These are phyloP conservation scores for Phymanthus crucifer DNA, from an alignment of 92 coral and sea anemone species.

Conservation along the genomic window DNA sequence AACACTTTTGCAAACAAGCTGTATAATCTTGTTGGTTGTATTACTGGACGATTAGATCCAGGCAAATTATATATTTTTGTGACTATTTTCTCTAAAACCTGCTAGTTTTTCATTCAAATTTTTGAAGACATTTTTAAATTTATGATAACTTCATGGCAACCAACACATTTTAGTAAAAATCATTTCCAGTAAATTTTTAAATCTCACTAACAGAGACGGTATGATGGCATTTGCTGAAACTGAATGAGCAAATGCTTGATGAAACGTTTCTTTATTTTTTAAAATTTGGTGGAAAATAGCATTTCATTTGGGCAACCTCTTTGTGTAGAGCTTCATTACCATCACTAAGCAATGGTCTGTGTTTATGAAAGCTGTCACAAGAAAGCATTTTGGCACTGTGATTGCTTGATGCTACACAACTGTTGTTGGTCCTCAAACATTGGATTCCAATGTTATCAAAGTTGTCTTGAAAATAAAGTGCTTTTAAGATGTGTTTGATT, in stretches of 20 bases:
- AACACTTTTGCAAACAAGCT: no score
- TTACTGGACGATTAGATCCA: no score
- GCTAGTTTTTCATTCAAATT: no score
- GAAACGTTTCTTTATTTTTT: not conserved
- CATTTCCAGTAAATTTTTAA: not conserved
- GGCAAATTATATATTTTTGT: no score
- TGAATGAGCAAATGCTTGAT: conserved; percentile 10
- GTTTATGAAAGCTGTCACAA: conserved; percentile 48
- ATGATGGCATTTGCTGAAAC: conserved; percentile 23
- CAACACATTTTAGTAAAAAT: not conserved
- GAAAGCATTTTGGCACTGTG: conserved; percentile 37
- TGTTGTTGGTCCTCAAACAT: not conserved
- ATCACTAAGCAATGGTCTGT: conserved; percentile 13
- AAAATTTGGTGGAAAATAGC: not conserved
- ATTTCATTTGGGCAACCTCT: not conserved
- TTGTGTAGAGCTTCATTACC: not conserved
- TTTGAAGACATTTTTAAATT: not conserved
- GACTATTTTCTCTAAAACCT: no score
- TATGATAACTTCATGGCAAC: not conserved
- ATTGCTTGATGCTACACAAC: conserved; percentile 43
- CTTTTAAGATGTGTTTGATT: no score
- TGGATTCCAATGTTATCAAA: not conserved
- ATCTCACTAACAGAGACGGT: not conserved
- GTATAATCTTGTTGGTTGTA: no score
- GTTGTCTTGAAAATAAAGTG: not conserved